Evolutionary conservation across 2,888 invertebrate genomes (phyloP).

Genomic region (Unio pictorum): DNA sequence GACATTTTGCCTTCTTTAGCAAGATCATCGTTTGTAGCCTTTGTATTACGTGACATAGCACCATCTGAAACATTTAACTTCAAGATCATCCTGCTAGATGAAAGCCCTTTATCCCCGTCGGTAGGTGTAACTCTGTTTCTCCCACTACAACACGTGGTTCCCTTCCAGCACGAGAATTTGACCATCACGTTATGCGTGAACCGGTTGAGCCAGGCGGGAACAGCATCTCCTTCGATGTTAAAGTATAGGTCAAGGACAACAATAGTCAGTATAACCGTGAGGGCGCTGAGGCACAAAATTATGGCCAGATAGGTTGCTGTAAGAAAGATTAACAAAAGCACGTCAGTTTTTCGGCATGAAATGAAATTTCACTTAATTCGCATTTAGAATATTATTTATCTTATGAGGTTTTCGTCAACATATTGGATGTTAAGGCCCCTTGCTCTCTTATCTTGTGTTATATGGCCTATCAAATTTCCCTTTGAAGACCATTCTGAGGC

Average conservation of each 20-base stretch:
- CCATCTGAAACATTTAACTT: neutral
- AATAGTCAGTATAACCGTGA: conserved; percentile 32
- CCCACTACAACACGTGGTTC: no score
- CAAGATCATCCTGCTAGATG: conserved; percentile 4
- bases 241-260: conserved; percentile 32
- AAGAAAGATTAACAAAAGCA: neutral
- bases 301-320: conserved; percentile 31
- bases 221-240: conserved; percentile 28
- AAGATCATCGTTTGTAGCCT: neutral
- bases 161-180: conserved; percentile 20
- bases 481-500: no score
- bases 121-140: neutral
- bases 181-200: conserved; percentile 21
- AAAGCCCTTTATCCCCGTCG: neutral
- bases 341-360: neutral
- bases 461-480: no score
- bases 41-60: neutral
- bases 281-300: conserved; percentile 27
- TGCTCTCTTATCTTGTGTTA: no score
- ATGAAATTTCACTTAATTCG: neutral
- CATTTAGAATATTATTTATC: no score
- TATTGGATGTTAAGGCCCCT: no score
- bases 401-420: no score
- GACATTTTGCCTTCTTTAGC: neutral
- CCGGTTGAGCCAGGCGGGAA: conserved; percentile 20